phyloP scores from a whole-genome alignment of 2,888 invertebrate genomes.

The Podabrus alpinus region DNA sequence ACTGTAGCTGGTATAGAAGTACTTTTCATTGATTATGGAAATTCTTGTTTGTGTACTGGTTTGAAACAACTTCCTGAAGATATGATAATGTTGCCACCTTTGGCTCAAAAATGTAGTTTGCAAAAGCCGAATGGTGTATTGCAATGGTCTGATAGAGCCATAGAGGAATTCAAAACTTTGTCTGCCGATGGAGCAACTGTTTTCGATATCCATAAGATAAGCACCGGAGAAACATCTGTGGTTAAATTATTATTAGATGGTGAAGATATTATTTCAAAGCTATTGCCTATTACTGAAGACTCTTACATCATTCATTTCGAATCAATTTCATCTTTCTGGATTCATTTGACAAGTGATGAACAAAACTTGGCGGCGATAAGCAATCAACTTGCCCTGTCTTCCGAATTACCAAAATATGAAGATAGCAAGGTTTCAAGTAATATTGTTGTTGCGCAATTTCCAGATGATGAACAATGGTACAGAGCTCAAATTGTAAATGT shows the following conservation, averaged over 20 bases:
- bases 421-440: slow-evolving; percentile 34
- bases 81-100: slow-evolving; percentile 60
- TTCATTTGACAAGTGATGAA: slow-evolving; percentile 63
- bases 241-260: slow-evolving; percentile 67
- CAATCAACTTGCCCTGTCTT: slow-evolving; percentile 62
- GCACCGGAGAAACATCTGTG: slow-evolving; percentile 67
- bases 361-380: slow-evolving; percentile 63
- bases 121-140: slow-evolving; percentile 56
- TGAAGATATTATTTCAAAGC: slow-evolving; percentile 65
- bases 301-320: slow-evolving; percentile 69
- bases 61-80: slow-evolving; percentile 66
- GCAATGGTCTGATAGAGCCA: slow-evolving; percentile 69
- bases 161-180: slow-evolving; percentile 68
- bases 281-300: slow-evolving; percentile 51
- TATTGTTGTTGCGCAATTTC: slow-evolving; percentile 52
- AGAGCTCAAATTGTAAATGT: slow-evolving; percentile 61
- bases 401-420: slow-evolving; percentile 20
- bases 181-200: slow-evolving; percentile 71
- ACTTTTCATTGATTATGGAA: slow-evolving; percentile 72
- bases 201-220: slow-evolving; percentile 69
- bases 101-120: slow-evolving; percentile 68
- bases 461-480: slow-evolving; percentile 63
- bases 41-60: slow-evolving; percentile 65
- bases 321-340: slow-evolving; percentile 70
- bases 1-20: slow-evolving; percentile 65